Evolutionary conservation across 2,797 vertebrate genomes (phyloP), one percentile per base, ranked within the genome.

Genomic region (Macroramphosus scolopax): DNA sequence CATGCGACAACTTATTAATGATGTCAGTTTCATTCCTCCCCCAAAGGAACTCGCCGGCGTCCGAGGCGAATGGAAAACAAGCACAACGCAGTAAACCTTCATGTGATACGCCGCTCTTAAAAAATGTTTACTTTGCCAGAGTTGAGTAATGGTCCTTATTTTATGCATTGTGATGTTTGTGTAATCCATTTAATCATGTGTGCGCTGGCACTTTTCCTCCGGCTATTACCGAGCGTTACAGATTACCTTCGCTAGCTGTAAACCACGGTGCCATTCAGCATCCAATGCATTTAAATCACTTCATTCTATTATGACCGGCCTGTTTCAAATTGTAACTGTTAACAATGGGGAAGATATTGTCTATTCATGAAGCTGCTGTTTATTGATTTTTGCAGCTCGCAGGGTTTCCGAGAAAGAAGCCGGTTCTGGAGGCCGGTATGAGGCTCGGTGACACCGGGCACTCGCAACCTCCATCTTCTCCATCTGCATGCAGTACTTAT

Each of bases 181-280:
- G 70, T 77, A 76, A 81, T 81, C 84, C 60, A 66, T 79, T 84
- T 81, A 83, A 85, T 87, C 67, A 72, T n/a, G 59, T 42, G 39
- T 45, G 20, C 42, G 47, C 47, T 67, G 59, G 56, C 22, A 45
- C 46, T 47, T 77, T 80, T 71, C 62, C 63, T 41, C 37, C 16
- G 54, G 69, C 72, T 51, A 66, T 80, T 79, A 72, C 52, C 11
- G 33, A 47, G 51, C 68, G 80, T 80, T 83, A 72, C 62, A 77
- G 72, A 87, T 78, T 70, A 80, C 68, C 49, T 75, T 69, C 51
- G 70, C 62, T 63, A 53, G 64, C 64, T 64, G 66, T 60, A 71
- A 77, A 24, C 45, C 38, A 29, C 6, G 46, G 30, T 60, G 60
- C 74, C 72, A 77, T 75, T 85, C 72, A 66, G 61, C 61, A 77